Evolutionary conservation across 2,888 invertebrate species (phyloP), one percentile per base, ranked within the genome.

Genomic region (Rhyacophila evoluta): DNA sequence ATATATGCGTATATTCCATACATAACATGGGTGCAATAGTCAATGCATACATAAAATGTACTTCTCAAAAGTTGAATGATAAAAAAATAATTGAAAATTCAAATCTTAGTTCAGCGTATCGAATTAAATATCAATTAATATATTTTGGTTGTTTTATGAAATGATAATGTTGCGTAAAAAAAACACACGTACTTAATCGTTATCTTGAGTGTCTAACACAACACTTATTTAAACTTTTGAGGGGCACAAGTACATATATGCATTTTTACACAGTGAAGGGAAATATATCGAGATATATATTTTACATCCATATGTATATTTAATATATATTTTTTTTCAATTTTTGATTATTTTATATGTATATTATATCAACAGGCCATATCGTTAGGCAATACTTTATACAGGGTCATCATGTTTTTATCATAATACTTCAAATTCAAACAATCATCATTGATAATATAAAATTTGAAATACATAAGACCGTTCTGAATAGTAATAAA

Each of bases 1-100:
- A 41, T 74, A 74, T 41, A 74, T 74, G 73, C 55, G 55, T 55
- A 55, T 55, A 55, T 55, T 55, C 19, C 55, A 55, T 55, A 55
- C 55, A 55, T 55, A 55, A 55, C 55, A 55, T 25, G 55, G 25
- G 55, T 55, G 55, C 55, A 55, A 25, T 12, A 55, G 19, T 55
- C 25, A 19, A 55, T 55, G 55, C 55, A 55, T 55, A 55, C 55
- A 2, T 55, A 19, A 8, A 25, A 8, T 19, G 55, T 25, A 19
- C 55, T 55, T 55, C 25, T 19, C 25, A 10, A 12, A 8, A 55
- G 19, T 55, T 33, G 29, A 33, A 33, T 33, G 29, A 33, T 2
- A 6, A 33, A 33, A n/a, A n/a, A n/a, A n/a, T n/a, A n/a, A n/a
- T n/a, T n/a, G n/a, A n/a, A n/a, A n/a, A n/a, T n/a, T n/a, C n/a